Percentiles rank a stretch among this genome's conserved stretches.
Conservation (phyloP, 2,797 vertebrate genomes). For the Babyrousa celebensis region DNA sequence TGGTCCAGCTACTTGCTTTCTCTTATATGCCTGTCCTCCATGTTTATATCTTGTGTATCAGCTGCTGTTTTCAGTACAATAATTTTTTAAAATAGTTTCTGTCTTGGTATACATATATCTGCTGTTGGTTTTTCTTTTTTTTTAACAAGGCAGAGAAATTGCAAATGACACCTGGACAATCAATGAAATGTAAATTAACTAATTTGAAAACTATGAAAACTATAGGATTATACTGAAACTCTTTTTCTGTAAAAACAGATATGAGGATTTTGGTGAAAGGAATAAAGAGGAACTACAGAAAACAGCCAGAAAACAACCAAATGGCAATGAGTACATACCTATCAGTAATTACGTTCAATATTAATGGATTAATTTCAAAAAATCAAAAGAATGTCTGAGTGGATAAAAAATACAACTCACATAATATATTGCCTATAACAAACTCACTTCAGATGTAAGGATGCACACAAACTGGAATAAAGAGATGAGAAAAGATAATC, state of each 20-base stretch:
- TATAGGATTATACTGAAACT: slow-evolving; percentile 51
- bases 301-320: slow-evolving; percentile 23
- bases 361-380: neutral
- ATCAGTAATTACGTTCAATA: slow-evolving; percentile 6
- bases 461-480: too few species aligned
- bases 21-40: neutral
- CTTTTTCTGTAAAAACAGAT: neutral
- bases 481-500: too few species aligned
- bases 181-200: slow-evolving; percentile 36
- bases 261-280: neutral
- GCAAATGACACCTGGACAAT: neutral
- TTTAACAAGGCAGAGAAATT: neutral
- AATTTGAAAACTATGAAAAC: neutral
- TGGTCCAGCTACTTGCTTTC: neutral
- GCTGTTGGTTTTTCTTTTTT: neutral
- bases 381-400: too few species aligned
- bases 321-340: neutral
- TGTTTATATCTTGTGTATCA: neutral
- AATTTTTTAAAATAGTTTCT: slow-evolving; percentile 1
- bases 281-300: neutral
- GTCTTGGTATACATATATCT: neutral
- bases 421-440: too few species aligned
- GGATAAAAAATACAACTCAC: too few species aligned
- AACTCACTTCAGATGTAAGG: too few species aligned
- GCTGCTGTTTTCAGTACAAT: neutral